Conservation (phyloP, 2,113 vertebrate genomes). For the Melanotaenia duboulayi region DNA sequence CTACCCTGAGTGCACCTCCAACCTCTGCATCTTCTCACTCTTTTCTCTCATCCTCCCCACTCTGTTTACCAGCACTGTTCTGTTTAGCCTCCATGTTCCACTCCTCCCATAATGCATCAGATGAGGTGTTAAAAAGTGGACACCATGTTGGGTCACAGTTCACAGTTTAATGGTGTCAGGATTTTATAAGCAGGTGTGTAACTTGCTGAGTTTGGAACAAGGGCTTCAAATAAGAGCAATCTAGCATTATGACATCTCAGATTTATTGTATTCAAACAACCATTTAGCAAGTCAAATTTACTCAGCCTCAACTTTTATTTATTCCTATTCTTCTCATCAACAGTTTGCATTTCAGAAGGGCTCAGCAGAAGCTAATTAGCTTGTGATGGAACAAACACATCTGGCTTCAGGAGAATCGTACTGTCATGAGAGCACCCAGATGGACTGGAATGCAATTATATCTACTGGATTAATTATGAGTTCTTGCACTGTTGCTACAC, state of each 20-base stretch:
- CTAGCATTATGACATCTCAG: background rate
- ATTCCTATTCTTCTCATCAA: conserved; percentile 13
- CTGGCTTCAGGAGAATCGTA: conserved; percentile 50
- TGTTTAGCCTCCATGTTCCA: conserved; percentile 7
- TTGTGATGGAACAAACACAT: conserved; percentile 66
- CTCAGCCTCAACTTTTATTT: conserved; percentile 7
- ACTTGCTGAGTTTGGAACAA: background rate
- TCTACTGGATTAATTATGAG: conserved; percentile 66
- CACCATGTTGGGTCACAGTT: conserved; percentile 23
- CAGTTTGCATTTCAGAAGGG: conserved; percentile 36
- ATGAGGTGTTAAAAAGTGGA: conserved; percentile 35
- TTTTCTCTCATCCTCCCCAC: conserved; percentile 3
- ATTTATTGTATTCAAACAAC: conserved; percentile 10
- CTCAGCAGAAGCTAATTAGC: conserved; percentile 50
- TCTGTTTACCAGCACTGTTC: background rate
- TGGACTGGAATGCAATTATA: conserved; percentile 67
- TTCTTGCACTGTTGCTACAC: conserved; percentile 34
- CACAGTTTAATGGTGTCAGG: conserved; percentile 34
- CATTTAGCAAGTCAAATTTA: conserved; percentile 6
- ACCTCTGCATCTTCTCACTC: conserved; percentile 43
- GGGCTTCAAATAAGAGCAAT: background rate
- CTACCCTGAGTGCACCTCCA: conserved; percentile 53
- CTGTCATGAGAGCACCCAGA: conserved; percentile 48
- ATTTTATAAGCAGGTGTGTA: conserved; percentile 11
- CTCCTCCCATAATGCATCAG: conserved; percentile 15